Evolutionary conservation across 2,113 vertebrate genomes (phyloP).

Genomic region (Haemorhous mexicanus): DNA sequence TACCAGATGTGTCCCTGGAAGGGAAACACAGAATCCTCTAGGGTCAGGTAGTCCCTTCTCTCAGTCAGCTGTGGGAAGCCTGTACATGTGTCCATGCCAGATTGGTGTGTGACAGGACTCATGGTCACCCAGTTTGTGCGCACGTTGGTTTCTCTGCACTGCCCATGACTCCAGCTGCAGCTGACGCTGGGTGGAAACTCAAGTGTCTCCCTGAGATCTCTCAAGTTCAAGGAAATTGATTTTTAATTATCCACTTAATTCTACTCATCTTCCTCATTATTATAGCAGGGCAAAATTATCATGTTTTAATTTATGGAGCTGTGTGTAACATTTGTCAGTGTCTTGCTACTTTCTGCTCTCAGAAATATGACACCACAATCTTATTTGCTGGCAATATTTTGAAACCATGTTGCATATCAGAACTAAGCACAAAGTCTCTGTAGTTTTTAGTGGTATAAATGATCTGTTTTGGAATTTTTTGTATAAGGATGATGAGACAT

Average conservation of each 20-base stretch:
- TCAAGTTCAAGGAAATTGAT: neutral
- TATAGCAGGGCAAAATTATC: neutral
- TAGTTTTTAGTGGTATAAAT: neutral
- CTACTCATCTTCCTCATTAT: neutral
- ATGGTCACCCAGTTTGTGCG: neutral
- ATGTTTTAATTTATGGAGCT: neutral
- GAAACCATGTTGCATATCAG: neutral
- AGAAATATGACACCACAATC: neutral
- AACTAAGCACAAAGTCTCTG: neutral
- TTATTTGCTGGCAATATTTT: neutral
- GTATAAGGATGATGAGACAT: neutral
- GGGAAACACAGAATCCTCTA: neutral
- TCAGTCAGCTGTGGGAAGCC: rapidly evolving
- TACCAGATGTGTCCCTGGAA: neutral
- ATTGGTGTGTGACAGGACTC: neutral
- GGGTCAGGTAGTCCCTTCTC: neutral
- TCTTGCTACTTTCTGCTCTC: neutral
- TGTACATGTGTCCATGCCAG: neutral
- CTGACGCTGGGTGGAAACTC: neutral
- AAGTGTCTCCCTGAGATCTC: neutral
- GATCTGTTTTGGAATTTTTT: neutral
- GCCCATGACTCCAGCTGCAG: neutral
- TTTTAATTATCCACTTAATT: constrained; percentile 20
- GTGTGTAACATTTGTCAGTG: neutral
- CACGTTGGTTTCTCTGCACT: neutral